Evolutionary conservation across 2,113 vertebrate genomes (phyloP).

Genomic region (Seriola quinqueradiata): DNA sequence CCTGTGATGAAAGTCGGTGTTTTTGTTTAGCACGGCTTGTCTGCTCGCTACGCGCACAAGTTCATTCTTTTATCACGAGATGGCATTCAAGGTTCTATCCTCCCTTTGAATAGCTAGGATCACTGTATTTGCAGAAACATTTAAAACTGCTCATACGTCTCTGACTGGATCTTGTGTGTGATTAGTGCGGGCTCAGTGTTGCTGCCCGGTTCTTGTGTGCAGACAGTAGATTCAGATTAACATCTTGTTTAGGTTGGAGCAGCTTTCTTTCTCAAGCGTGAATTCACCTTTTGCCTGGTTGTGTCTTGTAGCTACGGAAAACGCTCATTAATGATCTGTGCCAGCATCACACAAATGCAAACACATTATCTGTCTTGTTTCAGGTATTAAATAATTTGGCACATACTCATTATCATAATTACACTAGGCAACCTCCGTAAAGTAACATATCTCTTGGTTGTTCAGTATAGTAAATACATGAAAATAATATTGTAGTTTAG

Average conservation of each 20-base stretch:
- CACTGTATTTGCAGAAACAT: constrained; percentile 26
- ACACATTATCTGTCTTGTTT: constrained; percentile 8
- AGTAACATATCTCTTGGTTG: neutral
- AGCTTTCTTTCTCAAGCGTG: constrained; percentile 44
- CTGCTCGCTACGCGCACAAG: constrained; percentile 4
- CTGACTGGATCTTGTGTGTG: constrained; percentile 16
- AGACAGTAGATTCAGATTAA: constrained; percentile 49
- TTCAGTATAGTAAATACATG: neutral
- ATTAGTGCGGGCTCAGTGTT: constrained; percentile 1
- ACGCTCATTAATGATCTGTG: constrained; percentile 13
- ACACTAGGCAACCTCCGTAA: neutral
- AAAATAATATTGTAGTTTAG: neutral
- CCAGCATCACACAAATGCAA: neutral
- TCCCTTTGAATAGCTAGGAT: neutral
- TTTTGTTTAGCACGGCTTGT: constrained; percentile 36
- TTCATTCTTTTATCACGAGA: constrained; percentile 3
- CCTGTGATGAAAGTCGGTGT: constrained; percentile 48
- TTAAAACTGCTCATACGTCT: neutral
- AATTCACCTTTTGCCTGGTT: constrained; percentile 37
- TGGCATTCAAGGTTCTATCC: constrained; percentile 9
- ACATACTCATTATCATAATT: neutral
- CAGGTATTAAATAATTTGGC: neutral
- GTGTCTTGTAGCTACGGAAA: constrained; percentile 9
- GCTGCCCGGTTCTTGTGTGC: constrained; percentile 9
- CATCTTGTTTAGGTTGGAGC: constrained; percentile 63